Base-by-base conservation (phyloP, 2,888 invertebrate genomes). In the Antheraea assamensis region DNA sequence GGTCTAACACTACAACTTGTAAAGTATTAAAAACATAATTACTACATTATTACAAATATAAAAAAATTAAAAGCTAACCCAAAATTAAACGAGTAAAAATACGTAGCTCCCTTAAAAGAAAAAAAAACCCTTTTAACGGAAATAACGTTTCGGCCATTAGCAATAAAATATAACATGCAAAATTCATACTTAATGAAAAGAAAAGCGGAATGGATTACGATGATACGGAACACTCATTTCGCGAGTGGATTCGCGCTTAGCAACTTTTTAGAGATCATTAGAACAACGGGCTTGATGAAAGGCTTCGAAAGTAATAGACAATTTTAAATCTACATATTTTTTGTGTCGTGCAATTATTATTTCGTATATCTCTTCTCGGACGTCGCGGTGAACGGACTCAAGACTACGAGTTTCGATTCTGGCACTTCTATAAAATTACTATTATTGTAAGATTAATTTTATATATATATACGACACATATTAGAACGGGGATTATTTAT, bases 171-270 rank as follows among this genome's bases (percentile, higher is more conserved):
- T 52, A 52, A 21, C 3, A 52, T 21, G 21, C 7, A 52, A 3
- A 21, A 52, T 52, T n/a, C 24, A 58, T 13, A 58, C n/a, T 8
- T 24, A n/a, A 13, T 30, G 15, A 24, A 61, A 61, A 27, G 0
- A 24, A 61, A 61, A 27, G 27, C 15, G 30, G 13, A 64, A 64
- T 17, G 13, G 13, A 64, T 3, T 27, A 30, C 27, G 30, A n/a
- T n/a, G 72, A 74, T 75, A 71, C 73, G 70, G 71, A 73, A 68
- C 68, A 68, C 68, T 35, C 8, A 15, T n/a, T 68, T 35, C 35
- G 35, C 35, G 24, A 21, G n/a, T n/a, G 35, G 15, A 68, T n/a
- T 35, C 24, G 35, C 24, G 31, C 68, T 35, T n/a, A 35, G 35
- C 68, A 35, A 35, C 35, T 68, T 68, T 68, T 68, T 68, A 68